These are phyloP conservation scores for Petrocephalus schoutedeni DNA, from an alignment of 2,797 vertebrate species.

Conservation along the genomic window DNA sequence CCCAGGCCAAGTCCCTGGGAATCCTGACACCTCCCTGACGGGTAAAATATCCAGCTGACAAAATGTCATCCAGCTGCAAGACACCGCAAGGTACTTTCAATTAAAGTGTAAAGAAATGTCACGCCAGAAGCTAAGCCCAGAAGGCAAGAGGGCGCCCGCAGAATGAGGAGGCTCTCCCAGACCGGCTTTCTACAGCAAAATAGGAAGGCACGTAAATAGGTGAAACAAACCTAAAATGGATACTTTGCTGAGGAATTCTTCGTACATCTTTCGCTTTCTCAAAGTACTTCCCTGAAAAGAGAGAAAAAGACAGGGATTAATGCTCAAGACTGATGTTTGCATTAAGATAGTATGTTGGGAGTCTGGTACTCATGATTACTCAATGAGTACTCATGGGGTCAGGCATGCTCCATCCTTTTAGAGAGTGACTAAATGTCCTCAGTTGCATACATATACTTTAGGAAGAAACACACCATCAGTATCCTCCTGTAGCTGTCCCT, in stretches of 20 bases:
- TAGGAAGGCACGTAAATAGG: background rate
- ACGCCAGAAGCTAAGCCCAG: background rate
- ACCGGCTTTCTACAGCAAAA: background rate
- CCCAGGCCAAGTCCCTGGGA: background rate
- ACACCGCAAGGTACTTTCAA: background rate
- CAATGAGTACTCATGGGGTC: background rate
- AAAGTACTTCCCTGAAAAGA: conserved; percentile 84
- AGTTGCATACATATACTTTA: background rate
- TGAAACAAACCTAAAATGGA: conserved; percentile 84
- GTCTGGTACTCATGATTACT: background rate
- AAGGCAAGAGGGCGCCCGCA: background rate
- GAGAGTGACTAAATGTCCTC: background rate
- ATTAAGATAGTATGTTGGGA: background rate
- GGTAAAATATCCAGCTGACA: background rate
- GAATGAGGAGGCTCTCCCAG: background rate
- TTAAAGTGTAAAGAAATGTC: conserved; percentile 2
- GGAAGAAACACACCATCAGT: conserved; percentile 67
- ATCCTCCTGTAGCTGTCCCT: conserved; percentile 83
- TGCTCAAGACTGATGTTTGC: background rate
- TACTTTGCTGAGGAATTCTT: conserved; percentile 97
- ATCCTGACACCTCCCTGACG: background rate
- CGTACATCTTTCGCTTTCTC: conserved; percentile 99
- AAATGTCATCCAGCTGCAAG: conserved; percentile 3
- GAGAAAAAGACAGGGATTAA: background rate
- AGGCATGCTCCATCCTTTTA: background rate